These are phyloP conservation scores for Odontomyia ornata DNA, from an alignment of 2,888 invertebrate species.

Conservation along the genomic window DNA sequence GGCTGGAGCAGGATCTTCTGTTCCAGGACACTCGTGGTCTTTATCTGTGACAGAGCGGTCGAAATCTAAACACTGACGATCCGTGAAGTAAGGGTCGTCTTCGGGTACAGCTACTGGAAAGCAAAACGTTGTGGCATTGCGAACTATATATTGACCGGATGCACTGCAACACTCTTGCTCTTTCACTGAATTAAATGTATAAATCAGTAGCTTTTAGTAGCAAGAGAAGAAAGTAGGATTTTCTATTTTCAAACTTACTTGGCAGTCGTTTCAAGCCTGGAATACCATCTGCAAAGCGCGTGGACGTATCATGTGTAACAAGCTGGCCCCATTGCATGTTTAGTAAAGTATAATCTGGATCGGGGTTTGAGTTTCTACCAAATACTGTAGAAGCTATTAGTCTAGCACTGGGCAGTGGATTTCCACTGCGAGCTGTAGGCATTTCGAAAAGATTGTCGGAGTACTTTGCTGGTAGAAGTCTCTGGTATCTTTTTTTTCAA, in stretches of 20 bases:
- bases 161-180: conserved; percentile 76
- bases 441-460: background rate
- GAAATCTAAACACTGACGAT: conserved; percentile 70
- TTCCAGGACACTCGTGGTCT: conserved; percentile 69
- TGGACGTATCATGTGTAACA: conserved; percentile 51
- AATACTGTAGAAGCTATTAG: background rate
- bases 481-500: conserved; percentile 7
- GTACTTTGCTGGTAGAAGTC: conserved; percentile 9
- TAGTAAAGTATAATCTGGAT: background rate
- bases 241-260: conserved; percentile 6
- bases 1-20: conserved; percentile 65
- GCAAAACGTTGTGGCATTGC: conserved; percentile 58
- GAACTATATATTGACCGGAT: conserved; percentile 61
- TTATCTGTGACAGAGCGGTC: conserved; percentile 72
- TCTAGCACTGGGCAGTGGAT: conserved; percentile 21
- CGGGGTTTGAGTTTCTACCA: background rate
- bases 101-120: conserved; percentile 68
- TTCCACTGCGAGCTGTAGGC: background rate
- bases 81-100: conserved; percentile 67
- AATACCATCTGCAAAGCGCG: conserved; percentile 50
- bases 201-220: too few species aligned
- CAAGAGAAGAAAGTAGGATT: too few species aligned
- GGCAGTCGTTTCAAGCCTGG: background rate
- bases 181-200: conserved; percentile 67
- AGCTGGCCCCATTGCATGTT: conserved; percentile 32